Percentiles rank a stretch among this genome's conserved stretches.
Evolutionary conservation across 2,888 invertebrate genomes (phyloP).

Genomic region (Myopa testacea): DNA sequence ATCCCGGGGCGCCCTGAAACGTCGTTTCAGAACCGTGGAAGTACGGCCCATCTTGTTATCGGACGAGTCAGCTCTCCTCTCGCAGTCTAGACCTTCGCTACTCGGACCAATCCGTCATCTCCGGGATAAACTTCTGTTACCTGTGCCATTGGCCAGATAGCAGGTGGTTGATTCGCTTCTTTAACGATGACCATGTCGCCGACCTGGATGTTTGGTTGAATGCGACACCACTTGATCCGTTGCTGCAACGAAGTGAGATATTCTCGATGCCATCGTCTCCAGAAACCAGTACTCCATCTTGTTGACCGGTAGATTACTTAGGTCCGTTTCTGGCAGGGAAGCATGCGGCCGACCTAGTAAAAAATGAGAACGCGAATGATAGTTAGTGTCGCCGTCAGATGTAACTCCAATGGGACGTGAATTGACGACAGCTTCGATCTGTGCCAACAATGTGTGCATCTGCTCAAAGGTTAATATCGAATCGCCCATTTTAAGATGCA

Average conservation of each 20-base stretch:
- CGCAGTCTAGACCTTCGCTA: constrained; percentile 10
- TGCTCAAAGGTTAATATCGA: constrained; percentile 39
- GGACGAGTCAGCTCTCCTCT: constrained; percentile 20
- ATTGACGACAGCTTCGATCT: constrained; percentile 40
- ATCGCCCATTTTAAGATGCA: constrained; percentile 40
- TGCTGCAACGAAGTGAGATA: constrained; percentile 35
- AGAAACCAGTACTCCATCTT: constrained; percentile 34
- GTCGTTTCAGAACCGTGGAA: constrained; percentile 36
- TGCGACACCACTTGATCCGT: constrained; percentile 27
- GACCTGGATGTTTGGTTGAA: constrained; percentile 8
- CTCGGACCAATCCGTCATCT: constrained; percentile 19
- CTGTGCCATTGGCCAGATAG: not conserved
- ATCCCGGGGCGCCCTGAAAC: constrained; percentile 39
- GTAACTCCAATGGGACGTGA: constrained; percentile 12
- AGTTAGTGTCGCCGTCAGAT: not conserved
- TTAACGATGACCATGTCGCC: constrained; percentile 29
- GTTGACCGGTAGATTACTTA: not conserved
- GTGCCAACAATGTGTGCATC: constrained; percentile 39
- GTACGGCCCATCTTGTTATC: constrained; percentile 29
- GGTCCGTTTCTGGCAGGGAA: constrained; percentile 13
- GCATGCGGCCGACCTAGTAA: constrained; percentile 30
- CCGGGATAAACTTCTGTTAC: constrained; percentile 22
- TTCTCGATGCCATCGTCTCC: constrained; percentile 25
- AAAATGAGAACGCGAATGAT: constrained; percentile 35
- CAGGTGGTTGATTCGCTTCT: not conserved